These are phyloP conservation scores for Rhynchomys soricoides DNA, from an alignment of 2,113 vertebrate species.

Conservation along the genomic window DNA sequence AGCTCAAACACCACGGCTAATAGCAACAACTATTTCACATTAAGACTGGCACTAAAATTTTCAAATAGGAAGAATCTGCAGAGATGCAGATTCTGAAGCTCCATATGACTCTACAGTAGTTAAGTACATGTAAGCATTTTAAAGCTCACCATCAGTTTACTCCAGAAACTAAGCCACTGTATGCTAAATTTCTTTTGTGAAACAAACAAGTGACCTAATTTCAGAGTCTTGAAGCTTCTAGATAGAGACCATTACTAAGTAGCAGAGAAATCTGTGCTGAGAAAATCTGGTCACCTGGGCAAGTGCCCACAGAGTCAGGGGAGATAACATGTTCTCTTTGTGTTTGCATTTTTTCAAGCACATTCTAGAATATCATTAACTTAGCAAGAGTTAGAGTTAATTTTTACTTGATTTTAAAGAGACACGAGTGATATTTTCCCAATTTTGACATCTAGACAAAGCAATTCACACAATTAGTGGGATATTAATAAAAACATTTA, in stretches of 20 bases:
- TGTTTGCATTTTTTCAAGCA: constrained; percentile 45
- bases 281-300: background rate
- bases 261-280: constrained; percentile 52
- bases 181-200: constrained; percentile 51
- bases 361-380: background rate
- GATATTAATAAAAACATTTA: constrained; percentile 2
- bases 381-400: constrained; percentile 15
- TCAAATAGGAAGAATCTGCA: background rate
- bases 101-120: background rate
- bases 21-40: constrained; percentile 18
- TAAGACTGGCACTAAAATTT: constrained; percentile 9
- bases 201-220: constrained; percentile 11
- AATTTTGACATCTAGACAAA: constrained; percentile 51
- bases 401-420: constrained; percentile 65
- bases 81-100: background rate
- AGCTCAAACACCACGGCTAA: constrained; percentile 49
- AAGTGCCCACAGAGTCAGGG: background rate
- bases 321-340: background rate
- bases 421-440: background rate
- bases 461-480: constrained; percentile 26
- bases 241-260: constrained; percentile 29
- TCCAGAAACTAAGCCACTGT: constrained; percentile 11
- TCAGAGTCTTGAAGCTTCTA: constrained; percentile 7
- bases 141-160: background rate
- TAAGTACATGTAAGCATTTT: background rate